These are phyloP conservation scores for Hippolais icterina DNA, from an alignment of 2,113 vertebrate genomes.

Conservation along the genomic window DNA sequence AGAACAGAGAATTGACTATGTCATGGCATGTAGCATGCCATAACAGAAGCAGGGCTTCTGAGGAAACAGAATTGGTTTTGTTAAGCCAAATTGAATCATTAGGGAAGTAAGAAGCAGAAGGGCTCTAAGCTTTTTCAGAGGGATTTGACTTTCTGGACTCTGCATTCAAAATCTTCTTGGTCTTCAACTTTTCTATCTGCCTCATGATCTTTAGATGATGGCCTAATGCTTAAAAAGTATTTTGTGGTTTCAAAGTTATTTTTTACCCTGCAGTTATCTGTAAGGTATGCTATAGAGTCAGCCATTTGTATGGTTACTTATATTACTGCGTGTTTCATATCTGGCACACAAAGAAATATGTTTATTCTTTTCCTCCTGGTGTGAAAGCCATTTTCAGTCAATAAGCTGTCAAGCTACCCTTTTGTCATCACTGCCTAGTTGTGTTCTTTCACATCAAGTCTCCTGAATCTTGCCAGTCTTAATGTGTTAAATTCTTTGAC, in stretches of 20 bases:
- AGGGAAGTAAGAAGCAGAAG: neutral
- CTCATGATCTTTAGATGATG: neutral
- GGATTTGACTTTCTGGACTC: neutral
- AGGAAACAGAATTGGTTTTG: neutral
- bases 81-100: neutral
- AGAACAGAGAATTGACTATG: neutral
- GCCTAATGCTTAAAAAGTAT: neutral
- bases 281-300: neutral
- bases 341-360: neutral
- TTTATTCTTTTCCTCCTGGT: conserved; percentile 43
- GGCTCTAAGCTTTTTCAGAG: neutral
- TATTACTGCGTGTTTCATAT: neutral
- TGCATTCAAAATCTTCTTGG: neutral
- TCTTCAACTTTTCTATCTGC: neutral
- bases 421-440: conserved; percentile 2
- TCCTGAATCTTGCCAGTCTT: conserved; percentile 4
- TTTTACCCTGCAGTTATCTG: neutral
- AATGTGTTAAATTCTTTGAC: conserved; percentile 34
- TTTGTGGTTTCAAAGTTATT: neutral
- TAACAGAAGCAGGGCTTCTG: neutral
- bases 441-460: neutral
- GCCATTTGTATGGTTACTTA: neutral
- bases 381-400: conserved; percentile 39
- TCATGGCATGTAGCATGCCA: neutral
- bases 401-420: conserved; percentile 13